Conservation (phyloP, 2,797 vertebrate genomes). For the Paedocypris micromegethes region DNA sequence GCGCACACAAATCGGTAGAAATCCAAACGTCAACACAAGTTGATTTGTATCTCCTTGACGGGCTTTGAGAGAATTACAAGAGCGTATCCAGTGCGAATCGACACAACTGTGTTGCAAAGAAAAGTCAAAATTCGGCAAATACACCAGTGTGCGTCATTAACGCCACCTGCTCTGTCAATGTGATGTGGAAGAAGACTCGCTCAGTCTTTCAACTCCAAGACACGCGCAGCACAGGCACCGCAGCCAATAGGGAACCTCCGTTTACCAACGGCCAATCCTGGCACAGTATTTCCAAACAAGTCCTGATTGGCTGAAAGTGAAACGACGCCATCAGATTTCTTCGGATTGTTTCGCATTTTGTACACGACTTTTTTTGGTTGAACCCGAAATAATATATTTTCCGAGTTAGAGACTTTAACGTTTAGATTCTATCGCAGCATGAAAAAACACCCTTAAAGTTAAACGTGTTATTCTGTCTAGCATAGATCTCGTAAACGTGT, state of each 20-base stretch:
- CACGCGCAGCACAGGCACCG: background rate
- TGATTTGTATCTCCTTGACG: too few species aligned
- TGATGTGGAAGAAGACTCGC: constrained; percentile 30
- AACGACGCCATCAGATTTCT: constrained; percentile 47
- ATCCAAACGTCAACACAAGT: background rate
- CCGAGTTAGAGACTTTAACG: too few species aligned
- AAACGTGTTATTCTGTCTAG: too few species aligned
- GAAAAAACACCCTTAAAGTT: too few species aligned
- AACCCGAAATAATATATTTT: too few species aligned
- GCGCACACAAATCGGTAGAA: background rate
- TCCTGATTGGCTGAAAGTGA: constrained; percentile 59
- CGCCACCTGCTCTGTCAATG: constrained; percentile 41
- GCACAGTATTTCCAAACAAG: background rate
- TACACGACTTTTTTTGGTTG: constrained; percentile 18
- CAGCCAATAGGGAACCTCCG: constrained; percentile 18
- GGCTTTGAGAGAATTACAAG: background rate
- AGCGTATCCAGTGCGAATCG: background rate
- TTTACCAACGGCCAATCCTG: constrained; percentile 14
- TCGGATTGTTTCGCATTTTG: constrained; percentile 2
- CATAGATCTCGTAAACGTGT: too few species aligned
- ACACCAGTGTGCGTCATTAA: constrained; percentile 22
- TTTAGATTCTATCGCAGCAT: too few species aligned
- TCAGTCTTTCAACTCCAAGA: constrained; percentile 48
- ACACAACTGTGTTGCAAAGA: background rate
- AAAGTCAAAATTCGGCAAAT: background rate